Base-by-base conservation (phyloP, 2,888 invertebrate genomes). In the Rutpela maculata region DNA sequence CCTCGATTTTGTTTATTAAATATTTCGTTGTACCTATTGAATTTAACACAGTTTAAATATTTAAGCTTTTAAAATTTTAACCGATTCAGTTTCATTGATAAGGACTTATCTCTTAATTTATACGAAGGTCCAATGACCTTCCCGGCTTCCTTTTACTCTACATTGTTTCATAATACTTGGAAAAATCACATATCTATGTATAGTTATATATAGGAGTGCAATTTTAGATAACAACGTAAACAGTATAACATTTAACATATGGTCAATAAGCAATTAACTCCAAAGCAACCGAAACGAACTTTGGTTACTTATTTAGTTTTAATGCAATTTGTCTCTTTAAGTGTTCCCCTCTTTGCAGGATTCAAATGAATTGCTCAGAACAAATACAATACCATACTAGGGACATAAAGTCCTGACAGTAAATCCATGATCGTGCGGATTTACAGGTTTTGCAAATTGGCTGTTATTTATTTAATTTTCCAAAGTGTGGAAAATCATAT, bases 61-160 rank as follows among this genome's bases (percentile, higher is more conserved):
- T 70, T 43, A 60, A 50, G 43, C 43, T n/a, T 26, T 43, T 22
- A 60, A 73, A 38, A 19, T 38, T 55, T 65, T 65, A 57, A 50
- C 73, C 56, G 38, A 56, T 73, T 57, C 50, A 57, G 26, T 65
- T 63, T 18, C 65, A 38, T 26, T 38, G 65, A 73, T 73, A 73
- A 73, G 56, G 65, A 15, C 56, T 65, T 65, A 57, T 68, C 57
- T 68, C 57, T 55, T 69, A 35, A 66, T 73, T 73, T 56, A 70
- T 73, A 55, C 26, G 73, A 65, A 73, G 63, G 73, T 73, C 65
- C 73, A 65, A 65, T 73, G 73, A 66, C 65, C 65, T 73, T 70
- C 70, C 60, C 26, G 11, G 70, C 60, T 70, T 70, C 70, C 70
- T 70, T 43, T 59, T 60, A 65, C 38, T 65, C 43, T 22, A 60